A percentile compares a stretch with the other conserved stretches of the same genome.
Evolutionary conservation across 2,113 vertebrate species (phyloP).

Genomic region (Haplochromis vanheusdeni): DNA sequence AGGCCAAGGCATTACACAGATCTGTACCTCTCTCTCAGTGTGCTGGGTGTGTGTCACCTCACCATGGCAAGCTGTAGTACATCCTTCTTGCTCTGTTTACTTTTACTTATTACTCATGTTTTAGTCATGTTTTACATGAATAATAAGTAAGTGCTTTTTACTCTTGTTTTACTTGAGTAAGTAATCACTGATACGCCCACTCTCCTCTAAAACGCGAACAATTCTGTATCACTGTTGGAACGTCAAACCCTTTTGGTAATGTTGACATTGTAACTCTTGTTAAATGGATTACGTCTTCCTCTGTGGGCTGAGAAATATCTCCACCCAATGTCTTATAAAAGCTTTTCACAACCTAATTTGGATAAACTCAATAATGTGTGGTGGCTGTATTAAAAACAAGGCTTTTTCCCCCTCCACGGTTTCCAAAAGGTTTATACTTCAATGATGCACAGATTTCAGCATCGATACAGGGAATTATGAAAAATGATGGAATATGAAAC

Average conservation of each 20-base stretch:
- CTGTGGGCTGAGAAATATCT: background rate
- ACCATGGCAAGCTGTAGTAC: background rate
- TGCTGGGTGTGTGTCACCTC: background rate
- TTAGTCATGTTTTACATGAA: background rate
- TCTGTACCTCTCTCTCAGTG: background rate
- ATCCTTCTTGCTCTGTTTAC: background rate
- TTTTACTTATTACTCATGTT: background rate
- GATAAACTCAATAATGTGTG: background rate
- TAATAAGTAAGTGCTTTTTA: background rate
- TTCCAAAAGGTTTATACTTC: background rate
- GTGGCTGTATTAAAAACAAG: background rate
- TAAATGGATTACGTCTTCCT: background rate
- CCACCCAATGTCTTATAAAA: constrained; percentile 5
- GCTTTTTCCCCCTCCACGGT: background rate
- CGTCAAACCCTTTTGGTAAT: background rate
- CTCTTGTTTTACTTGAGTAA: background rate
- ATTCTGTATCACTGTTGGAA: background rate
- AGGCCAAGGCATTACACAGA: constrained; percentile 25
- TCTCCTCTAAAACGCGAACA: background rate
- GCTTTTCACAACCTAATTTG: background rate
- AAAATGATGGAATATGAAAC: background rate
- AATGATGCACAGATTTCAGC: background rate
- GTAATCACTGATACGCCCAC: background rate
- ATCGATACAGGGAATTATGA: background rate
- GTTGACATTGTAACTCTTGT: background rate